phyloP scores from a whole-genome alignment of 2,113 vertebrate genomes.

The Empidonax traillii region DNA sequence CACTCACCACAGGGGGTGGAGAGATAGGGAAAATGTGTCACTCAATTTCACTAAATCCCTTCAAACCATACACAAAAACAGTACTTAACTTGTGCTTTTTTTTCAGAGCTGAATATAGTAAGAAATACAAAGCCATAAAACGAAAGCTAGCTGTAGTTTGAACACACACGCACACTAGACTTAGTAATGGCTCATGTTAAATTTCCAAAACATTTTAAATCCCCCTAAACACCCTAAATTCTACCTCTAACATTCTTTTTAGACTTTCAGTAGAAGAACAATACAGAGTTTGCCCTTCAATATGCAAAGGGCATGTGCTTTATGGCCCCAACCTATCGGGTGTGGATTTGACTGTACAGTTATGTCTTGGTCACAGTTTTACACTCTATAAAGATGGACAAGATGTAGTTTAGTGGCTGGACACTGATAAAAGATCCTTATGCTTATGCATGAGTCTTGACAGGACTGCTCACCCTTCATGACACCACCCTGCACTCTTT shows the following conservation, averaged over 20 bases:
- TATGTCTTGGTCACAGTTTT: neutral
- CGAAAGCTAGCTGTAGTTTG: neutral
- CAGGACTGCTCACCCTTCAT: neutral
- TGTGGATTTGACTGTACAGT: neutral
- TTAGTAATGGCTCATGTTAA: neutral
- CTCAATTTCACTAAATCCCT: constrained; percentile 1
- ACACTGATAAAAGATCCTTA: neutral
- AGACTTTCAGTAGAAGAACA: neutral
- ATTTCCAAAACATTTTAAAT: neutral
- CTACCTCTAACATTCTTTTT: neutral
- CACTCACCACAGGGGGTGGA: neutral
- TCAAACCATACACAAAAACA: constrained; percentile 24
- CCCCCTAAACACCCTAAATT: neutral
- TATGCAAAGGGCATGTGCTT: neutral
- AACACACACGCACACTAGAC: neutral
- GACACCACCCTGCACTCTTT: neutral
- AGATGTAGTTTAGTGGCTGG: neutral
- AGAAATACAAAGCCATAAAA: neutral
- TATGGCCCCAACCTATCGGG: neutral
- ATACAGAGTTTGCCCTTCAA: neutral
- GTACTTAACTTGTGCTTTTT: neutral
- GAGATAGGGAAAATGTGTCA: neutral
- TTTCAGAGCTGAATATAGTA: neutral
- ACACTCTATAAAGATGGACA: neutral
- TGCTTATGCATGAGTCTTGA: neutral